Conservation (phyloP, 2,888 invertebrate species). For the Eueremaeus valkanovi region DNA sequence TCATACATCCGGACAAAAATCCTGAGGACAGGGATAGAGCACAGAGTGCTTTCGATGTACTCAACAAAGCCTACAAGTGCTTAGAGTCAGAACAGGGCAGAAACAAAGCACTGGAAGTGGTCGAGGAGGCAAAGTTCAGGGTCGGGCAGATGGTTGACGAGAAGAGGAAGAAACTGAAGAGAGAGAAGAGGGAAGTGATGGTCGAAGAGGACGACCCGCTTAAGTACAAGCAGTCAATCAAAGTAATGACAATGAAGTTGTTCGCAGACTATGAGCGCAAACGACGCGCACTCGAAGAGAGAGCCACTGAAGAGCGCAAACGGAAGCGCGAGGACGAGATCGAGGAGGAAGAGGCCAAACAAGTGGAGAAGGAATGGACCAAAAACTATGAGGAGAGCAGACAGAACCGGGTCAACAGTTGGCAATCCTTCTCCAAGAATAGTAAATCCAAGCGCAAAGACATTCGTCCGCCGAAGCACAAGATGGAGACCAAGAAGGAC, state of each 20-base stretch:
- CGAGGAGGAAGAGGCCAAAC: slow-evolving; percentile 82
- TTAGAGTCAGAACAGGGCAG: slow-evolving; percentile 90
- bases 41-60: slow-evolving; percentile 67
- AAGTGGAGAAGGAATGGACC: slow-evolving; percentile 92
- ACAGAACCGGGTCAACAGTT: slow-evolving; percentile 84
- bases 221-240: slow-evolving; percentile 76
- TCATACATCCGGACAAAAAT: slow-evolving; percentile 99
- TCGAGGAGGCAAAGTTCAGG: slow-evolving; percentile 80
- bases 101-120: slow-evolving; percentile 89
- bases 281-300: slow-evolving; percentile 73
- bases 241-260: slow-evolving; percentile 98
- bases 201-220: slow-evolving; percentile 66
- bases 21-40: slow-evolving; percentile 88
- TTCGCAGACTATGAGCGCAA: slow-evolving; percentile 94
- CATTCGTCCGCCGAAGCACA: slow-evolving; percentile 88
- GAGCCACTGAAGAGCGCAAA: slow-evolving; percentile 86
- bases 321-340: slow-evolving; percentile 89
- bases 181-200: slow-evolving; percentile 65
- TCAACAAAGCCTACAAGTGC: slow-evolving; percentile 91
- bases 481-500: slow-evolving; percentile 85
- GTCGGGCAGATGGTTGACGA: slow-evolving; percentile 67
- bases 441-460: slow-evolving; percentile 68
- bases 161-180: slow-evolving; percentile 87
- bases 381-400: slow-evolving; percentile 97
- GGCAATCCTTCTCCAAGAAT: slow-evolving; percentile 82